Percentiles rank a stretch among this genome's conserved stretches.
These are phyloP conservation scores for Aphyosemion australe DNA, from an alignment of 2,113 vertebrate species.

Conservation along the genomic window DNA sequence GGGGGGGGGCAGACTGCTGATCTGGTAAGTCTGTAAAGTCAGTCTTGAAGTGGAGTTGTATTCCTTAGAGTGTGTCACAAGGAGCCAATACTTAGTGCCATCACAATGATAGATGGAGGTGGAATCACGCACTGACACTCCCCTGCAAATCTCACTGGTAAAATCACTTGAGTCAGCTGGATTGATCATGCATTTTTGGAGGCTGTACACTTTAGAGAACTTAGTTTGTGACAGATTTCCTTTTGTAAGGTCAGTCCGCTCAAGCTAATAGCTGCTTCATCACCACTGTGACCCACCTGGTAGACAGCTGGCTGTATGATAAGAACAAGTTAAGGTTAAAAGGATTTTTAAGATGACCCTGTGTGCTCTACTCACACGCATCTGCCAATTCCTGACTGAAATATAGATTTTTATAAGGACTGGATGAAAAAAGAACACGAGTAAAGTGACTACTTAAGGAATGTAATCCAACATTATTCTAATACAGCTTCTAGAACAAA, in stretches of 20 bases:
- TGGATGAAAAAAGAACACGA: background rate
- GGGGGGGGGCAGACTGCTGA: conserved; percentile 68
- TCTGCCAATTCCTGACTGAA: conserved; percentile 45
- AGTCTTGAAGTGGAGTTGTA: conserved; percentile 69
- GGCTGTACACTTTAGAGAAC: conserved; percentile 68
- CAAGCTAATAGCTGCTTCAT: conserved; percentile 62
- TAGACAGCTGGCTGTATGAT: conserved; percentile 58
- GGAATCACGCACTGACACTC: conserved; percentile 80
- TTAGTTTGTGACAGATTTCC: conserved; percentile 80
- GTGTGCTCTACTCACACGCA: conserved; percentile 36
- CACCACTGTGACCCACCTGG: conserved; percentile 47
- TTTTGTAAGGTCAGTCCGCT: conserved; percentile 70
- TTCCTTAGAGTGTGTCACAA: conserved; percentile 76
- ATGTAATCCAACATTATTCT: conserved; percentile 31
- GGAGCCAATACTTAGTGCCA: conserved; percentile 78
- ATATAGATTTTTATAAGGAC: conserved; percentile 42
- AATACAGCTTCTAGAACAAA: conserved; percentile 32
- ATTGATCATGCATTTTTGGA: conserved; percentile 75
- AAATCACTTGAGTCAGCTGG: conserved; percentile 77
- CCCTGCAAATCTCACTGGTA: conserved; percentile 58
- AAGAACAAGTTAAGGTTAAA: conserved; percentile 71
- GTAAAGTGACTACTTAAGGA: conserved; percentile 36
- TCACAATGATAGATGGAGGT: conserved; percentile 80
- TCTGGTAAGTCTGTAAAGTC: conserved; percentile 73
- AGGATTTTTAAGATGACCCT: conserved; percentile 64